A percentile compares a stretch with the other conserved stretches of the same genome.
These are phyloP conservation scores for Brachyptera risi DNA, from an alignment of 2,888 invertebrate species.

Conservation along the genomic window DNA sequence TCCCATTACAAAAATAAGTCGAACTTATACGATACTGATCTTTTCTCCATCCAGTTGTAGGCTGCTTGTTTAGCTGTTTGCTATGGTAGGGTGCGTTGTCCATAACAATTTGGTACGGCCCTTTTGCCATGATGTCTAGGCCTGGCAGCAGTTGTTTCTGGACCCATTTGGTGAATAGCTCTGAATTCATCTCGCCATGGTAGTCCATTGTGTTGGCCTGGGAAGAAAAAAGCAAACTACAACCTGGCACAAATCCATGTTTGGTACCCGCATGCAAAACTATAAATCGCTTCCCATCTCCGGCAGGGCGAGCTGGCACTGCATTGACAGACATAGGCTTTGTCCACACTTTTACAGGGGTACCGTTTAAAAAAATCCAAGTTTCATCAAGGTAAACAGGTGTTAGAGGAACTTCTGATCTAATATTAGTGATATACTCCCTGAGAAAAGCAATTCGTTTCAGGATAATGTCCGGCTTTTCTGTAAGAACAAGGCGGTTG, in stretches of 20 bases:
- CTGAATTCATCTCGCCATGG: not conserved
- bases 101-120: conserved; percentile 19
- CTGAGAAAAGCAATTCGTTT: too few species aligned
- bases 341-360: not conserved
- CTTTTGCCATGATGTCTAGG: not conserved
- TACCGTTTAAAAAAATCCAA: not conserved
- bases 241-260: not conserved
- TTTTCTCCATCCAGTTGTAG: conserved; percentile 16
- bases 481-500: not conserved
- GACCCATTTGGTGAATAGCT: not conserved
- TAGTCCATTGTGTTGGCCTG: not conserved
- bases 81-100: conserved; percentile 26
- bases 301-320: not conserved
- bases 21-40: too few species aligned
- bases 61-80: conserved; percentile 15
- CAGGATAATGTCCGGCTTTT: too few species aligned
- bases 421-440: not conserved
- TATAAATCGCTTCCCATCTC: not conserved
- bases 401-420: not conserved
- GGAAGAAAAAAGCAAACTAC: not conserved
- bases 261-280: conserved; percentile 1
- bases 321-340: too few species aligned
- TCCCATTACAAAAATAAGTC: too few species aligned
- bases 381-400: not conserved
- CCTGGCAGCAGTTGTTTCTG: not conserved